Conservation (phyloP, 2,113 vertebrate species). For the Podilymbus podiceps region DNA sequence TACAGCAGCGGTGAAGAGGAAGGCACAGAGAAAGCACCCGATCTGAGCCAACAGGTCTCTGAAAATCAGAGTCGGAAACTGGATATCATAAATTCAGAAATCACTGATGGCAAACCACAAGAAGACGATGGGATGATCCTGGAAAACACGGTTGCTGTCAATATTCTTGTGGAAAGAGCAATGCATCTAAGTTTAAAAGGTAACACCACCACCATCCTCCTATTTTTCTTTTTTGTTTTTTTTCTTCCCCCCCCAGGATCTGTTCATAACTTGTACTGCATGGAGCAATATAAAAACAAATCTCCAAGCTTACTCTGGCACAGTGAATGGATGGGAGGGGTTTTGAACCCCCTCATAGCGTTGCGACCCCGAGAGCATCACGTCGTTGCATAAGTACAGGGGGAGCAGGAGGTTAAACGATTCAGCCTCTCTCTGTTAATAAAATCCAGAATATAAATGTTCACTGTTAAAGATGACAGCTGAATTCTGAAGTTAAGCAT, state of each 20-base stretch:
- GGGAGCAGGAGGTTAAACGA: not conserved
- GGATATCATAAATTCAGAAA: not conserved
- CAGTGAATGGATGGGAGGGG: no score
- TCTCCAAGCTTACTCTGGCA: not conserved
- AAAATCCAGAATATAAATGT: not conserved
- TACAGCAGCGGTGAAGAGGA: constrained; percentile 69
- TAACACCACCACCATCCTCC: not conserved
- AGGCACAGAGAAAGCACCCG: not conserved
- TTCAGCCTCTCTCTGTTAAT: not conserved
- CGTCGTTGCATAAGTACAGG: rapidly evolving
- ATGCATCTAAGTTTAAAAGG: constrained; percentile 95
- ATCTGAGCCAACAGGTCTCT: not conserved
- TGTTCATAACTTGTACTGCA: not conserved
- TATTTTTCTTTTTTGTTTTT: not conserved
- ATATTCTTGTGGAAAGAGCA: constrained; percentile 85
- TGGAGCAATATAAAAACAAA: not conserved
- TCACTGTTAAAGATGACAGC: not conserved
- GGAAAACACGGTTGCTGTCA: constrained; percentile 82
- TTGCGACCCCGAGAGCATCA: no score
- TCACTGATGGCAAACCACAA: not conserved
- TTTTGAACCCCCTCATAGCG: not conserved
- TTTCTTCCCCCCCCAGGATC: not conserved
- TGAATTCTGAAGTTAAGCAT: not conserved
- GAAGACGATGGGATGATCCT: not conserved
- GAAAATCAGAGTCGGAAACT: constrained; percentile 11